These are phyloP conservation scores for Yponomeuta malinellus DNA, from an alignment of 2,888 invertebrate genomes.

Conservation along the genomic window DNA sequence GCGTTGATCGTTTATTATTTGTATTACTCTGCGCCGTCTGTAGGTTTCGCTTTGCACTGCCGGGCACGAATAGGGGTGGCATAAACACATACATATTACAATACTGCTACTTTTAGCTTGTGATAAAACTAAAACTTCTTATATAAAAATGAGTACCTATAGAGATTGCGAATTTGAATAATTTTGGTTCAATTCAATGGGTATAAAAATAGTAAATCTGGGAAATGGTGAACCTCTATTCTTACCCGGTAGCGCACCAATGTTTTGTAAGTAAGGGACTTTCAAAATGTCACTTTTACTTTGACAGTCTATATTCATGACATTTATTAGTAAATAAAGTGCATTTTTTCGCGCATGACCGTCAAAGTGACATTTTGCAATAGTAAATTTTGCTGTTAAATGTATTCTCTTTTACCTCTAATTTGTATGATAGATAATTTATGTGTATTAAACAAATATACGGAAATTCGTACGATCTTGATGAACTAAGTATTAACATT, in stretches of 20 bases:
- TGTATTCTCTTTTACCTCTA: slow-evolving; percentile 4
- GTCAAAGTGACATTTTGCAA: not conserved
- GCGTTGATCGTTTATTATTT: slow-evolving; percentile 39
- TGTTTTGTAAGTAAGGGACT: slow-evolving; percentile 6
- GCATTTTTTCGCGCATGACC: not conserved
- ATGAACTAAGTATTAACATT: slow-evolving; percentile 5
- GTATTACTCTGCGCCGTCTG: not conserved
- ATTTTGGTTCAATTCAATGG: too few relatives aligned
- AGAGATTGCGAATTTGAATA: too few relatives aligned
- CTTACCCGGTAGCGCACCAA: slow-evolving; percentile 4
- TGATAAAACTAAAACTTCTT: too few relatives aligned
- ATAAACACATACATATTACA: too few relatives aligned
- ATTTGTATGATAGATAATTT: slow-evolving; percentile 9
- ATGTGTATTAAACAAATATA: not conserved
- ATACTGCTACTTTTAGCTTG: too few relatives aligned
- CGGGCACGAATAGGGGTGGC: not conserved
- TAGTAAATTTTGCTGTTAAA: slow-evolving; percentile 1
- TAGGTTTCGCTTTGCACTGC: not conserved
- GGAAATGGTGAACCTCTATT: not conserved
- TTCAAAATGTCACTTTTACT: not conserved
- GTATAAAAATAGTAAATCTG: too few relatives aligned
- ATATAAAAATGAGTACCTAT: too few relatives aligned
- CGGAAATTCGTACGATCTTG: slow-evolving; percentile 1
- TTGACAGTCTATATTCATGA: not conserved
- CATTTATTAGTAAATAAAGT: not conserved